These are phyloP conservation scores for Tenualosa ilisha DNA, from an alignment of 2,797 vertebrate species.

Conservation along the genomic window DNA sequence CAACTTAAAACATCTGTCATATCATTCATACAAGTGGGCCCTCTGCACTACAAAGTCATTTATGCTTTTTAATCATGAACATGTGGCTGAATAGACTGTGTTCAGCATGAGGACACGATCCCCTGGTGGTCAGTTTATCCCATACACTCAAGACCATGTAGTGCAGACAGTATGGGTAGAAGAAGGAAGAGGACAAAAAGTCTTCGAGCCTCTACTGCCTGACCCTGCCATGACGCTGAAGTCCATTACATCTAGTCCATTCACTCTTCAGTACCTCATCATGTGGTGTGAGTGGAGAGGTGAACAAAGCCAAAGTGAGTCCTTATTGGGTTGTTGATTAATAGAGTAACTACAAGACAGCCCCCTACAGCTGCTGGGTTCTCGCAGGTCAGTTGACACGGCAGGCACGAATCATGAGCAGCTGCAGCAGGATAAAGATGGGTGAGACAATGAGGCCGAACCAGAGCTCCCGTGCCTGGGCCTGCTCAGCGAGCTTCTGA, in stretches of 20 bases:
- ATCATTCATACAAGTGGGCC: not conserved
- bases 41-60: not conserved
- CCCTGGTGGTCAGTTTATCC: not conserved
- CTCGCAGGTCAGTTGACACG: constrained; percentile 82
- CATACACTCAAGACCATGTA: not conserved
- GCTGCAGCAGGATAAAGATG: constrained; percentile 93
- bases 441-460: constrained; percentile 94
- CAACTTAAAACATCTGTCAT: not conserved
- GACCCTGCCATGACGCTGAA: not conserved
- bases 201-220: not conserved
- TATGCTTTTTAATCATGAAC: not conserved
- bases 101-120: not conserved
- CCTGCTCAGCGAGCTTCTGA: constrained; percentile 91
- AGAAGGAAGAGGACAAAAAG: not conserved
- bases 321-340: not conserved
- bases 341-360: not conserved
- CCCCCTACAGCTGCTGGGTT: not conserved
- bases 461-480: constrained; percentile 85
- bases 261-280: constrained; percentile 2
- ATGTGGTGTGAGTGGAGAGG: not conserved
- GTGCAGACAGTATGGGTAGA: not conserved
- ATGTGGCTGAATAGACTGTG: not conserved
- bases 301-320: not conserved
- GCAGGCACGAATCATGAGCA: constrained; percentile 97
- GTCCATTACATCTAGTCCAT: not conserved